phyloP scores from a whole-genome alignment of 2,888 invertebrate species.

The Nephrotoma appendiculata region DNA sequence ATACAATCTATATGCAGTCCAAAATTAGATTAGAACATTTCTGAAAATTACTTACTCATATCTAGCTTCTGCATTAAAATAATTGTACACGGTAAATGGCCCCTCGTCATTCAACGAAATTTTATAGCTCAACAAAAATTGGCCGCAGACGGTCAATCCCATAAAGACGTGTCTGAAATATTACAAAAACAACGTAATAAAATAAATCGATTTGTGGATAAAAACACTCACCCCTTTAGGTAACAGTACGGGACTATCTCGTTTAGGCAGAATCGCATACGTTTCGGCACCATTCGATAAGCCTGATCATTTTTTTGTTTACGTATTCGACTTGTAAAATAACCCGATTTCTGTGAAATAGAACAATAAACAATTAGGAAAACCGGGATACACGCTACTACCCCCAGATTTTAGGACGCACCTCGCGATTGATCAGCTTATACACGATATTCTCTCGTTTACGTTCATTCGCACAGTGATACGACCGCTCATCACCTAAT shows the following conservation, averaged over 20 bases:
- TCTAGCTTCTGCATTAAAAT: conserved; percentile 42
- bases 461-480: background rate
- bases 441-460: conserved; percentile 23
- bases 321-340: conserved; percentile 34
- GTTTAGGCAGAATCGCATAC: conserved; percentile 45
- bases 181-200: background rate
- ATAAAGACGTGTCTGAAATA: conserved; percentile 71
- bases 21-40: background rate
- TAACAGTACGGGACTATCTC: conserved; percentile 42
- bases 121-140: conserved; percentile 78
- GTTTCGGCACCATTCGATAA: conserved; percentile 39
- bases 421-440: conserved; percentile 48
- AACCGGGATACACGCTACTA: conserved; percentile 12
- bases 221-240: conserved; percentile 26
- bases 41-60: conserved; percentile 39
- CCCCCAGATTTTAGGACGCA: conserved; percentile 25
- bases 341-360: conserved; percentile 35
- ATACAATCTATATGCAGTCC: background rate
- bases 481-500: background rate
- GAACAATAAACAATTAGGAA: background rate
- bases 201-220: background rate
- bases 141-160: conserved; percentile 90
- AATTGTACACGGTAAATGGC: conserved; percentile 36
- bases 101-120: conserved; percentile 39
- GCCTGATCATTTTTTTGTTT: conserved; percentile 34